These are phyloP conservation scores for Ectobius pallidus DNA, from an alignment of 2,888 invertebrate species.

Conservation along the genomic window DNA sequence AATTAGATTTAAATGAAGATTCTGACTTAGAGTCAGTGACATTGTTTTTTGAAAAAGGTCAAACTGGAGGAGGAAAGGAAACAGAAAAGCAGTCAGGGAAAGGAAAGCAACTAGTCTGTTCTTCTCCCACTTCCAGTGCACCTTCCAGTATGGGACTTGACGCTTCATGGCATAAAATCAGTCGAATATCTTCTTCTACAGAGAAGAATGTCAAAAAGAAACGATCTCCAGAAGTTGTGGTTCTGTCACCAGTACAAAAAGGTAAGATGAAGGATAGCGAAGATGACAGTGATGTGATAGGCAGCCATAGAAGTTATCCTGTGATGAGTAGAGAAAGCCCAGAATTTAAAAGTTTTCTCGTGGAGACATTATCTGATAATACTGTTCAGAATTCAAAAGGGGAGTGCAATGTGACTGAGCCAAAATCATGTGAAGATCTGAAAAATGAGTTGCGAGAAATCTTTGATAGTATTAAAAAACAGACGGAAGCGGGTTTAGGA, in stretches of 20 bases:
- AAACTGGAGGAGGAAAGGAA: background rate
- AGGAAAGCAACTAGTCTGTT: background rate
- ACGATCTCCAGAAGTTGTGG: background rate
- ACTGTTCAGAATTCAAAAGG: background rate
- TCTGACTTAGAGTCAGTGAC: background rate
- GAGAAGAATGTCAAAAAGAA: background rate
- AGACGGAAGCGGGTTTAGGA: background rate
- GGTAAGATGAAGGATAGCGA: background rate
- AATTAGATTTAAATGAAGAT: background rate
- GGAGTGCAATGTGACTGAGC: background rate
- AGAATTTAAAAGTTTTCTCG: slow-evolving; percentile 8
- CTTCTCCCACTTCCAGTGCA: slow-evolving; percentile 1
- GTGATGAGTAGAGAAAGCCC: background rate
- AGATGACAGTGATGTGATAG: background rate
- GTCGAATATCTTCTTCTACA: background rate
- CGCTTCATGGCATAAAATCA: background rate
- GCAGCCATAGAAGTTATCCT: background rate
- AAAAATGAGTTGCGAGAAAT: background rate
- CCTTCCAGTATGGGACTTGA: background rate
- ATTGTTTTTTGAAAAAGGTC: background rate
- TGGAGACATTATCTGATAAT: background rate
- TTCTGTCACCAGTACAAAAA: background rate
- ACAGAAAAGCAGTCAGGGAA: background rate
- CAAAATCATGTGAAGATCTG: background rate
- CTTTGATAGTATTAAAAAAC: background rate